phyloP scores from a whole-genome alignment of 2,888 invertebrate species.

The Polylopha cassiicola region DNA sequence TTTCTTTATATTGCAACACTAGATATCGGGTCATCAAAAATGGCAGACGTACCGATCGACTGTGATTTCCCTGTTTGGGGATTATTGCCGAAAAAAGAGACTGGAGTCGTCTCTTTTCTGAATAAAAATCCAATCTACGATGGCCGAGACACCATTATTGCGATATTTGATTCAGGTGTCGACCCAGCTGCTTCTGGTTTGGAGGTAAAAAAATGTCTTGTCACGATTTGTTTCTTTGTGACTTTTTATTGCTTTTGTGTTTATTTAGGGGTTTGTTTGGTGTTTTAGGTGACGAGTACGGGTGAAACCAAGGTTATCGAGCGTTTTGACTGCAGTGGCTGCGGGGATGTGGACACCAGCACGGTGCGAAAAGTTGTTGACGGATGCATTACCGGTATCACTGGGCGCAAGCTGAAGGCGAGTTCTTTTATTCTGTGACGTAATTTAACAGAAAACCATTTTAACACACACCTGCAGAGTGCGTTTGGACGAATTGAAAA shows the following conservation, averaged over 20 bases:
- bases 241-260: slow-evolving; percentile 34
- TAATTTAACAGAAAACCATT: too few relatives aligned
- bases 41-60: slow-evolving; percentile 77
- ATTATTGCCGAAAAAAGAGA: slow-evolving; percentile 95
- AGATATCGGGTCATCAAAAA: slow-evolving; percentile 67
- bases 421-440: slow-evolving; percentile 16
- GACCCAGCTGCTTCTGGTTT: slow-evolving; percentile 97
- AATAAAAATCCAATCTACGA: slow-evolving; percentile 93
- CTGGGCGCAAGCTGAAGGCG: slow-evolving; percentile 93
- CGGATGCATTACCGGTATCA: slow-evolving; percentile 88
- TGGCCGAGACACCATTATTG: slow-evolving; percentile 94
- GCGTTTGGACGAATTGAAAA: too few relatives aligned
- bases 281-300: slow-evolving; percentile 86
- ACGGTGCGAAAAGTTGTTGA: slow-evolving; percentile 75
- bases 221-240: slow-evolving; percentile 60
- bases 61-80: slow-evolving; percentile 89
- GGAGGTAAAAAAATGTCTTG: slow-evolving; percentile 82
- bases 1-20: slow-evolving; percentile 34
- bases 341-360: slow-evolving; percentile 96
- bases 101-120: slow-evolving; percentile 91
- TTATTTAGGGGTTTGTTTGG: slow-evolving; percentile 28
- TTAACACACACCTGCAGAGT: too few relatives aligned
- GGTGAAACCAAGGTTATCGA: slow-evolving; percentile 96
- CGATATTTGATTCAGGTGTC: slow-evolving; percentile 98
- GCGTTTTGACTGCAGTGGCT: slow-evolving; percentile 96